Evolutionary conservation across 2,888 invertebrate species (phyloP).

Genomic region (Tubiluchus corallicola): DNA sequence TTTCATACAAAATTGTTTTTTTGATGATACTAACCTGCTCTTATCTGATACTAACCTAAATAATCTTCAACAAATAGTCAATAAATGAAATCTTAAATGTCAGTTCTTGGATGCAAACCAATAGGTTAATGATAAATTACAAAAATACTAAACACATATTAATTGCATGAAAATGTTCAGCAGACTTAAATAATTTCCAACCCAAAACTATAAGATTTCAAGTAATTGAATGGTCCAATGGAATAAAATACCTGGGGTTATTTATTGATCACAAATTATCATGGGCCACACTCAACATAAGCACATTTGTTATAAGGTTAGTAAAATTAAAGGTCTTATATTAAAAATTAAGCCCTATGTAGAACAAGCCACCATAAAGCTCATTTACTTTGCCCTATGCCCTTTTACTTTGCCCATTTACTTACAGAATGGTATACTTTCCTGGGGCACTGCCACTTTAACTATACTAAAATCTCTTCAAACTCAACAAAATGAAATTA

Average conservation of each 20-base stretch:
- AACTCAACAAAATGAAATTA: no score
- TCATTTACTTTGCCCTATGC: no score
- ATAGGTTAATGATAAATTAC: background rate
- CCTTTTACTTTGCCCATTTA: no score
- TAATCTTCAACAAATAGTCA: background rate
- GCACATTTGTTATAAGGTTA: background rate
- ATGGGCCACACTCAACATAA: background rate
- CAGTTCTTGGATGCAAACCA: background rate
- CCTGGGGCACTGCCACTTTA: no score
- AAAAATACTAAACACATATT: background rate
- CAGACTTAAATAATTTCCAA: no score
- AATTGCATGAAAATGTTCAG: background rate
- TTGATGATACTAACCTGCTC: conserved; percentile 3
- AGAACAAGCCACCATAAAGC: no score
- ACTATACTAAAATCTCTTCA: no score
- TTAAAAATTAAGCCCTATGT: background rate
- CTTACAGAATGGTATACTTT: no score
- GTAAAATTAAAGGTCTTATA: background rate
- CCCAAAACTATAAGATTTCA: no score
- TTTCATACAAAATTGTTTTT: background rate
- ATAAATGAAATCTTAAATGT: background rate
- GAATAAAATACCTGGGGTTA: background rate
- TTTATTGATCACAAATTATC: background rate
- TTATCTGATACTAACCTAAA: background rate
- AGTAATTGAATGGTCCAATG: no score